phyloP scores from a whole-genome alignment of 2,797 vertebrate species.

The Petrocephalus schoutedeni region DNA sequence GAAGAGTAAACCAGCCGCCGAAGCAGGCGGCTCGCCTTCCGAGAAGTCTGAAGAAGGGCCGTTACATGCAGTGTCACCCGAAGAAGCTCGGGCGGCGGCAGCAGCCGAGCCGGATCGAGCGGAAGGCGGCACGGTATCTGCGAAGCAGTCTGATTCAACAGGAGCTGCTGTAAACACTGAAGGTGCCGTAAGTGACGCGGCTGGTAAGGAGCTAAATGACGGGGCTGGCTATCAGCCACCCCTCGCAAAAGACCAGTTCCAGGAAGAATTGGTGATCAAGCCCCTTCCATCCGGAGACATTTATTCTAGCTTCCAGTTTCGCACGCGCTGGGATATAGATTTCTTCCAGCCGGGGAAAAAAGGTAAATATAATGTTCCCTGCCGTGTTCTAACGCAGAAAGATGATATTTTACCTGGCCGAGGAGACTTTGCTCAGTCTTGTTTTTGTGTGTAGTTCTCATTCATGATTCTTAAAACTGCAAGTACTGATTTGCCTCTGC shows the following conservation, averaged over 20 bases:
- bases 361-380: conserved; percentile 50
- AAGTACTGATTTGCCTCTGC: neutral
- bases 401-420: neutral
- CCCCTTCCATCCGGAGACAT: conserved; percentile 81
- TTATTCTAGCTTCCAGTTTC: conserved; percentile 89
- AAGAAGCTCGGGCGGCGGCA: neutral
- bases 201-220: neutral
- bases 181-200: neutral
- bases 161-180: conserved; percentile 24
- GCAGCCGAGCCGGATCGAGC: neutral
- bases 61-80: neutral
- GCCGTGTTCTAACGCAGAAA: neutral
- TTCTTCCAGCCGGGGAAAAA: conserved; percentile 58
- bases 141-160: conserved; percentile 46
- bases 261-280: conserved; percentile 84
- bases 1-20: neutral
- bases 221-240: neutral
- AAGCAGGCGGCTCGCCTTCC: neutral
- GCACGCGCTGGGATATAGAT: conserved; percentile 81
- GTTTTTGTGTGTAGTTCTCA: neutral
- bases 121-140: conserved; percentile 24
- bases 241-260: conserved; percentile 63
- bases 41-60: neutral
- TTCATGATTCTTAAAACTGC: neutral
- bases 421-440: neutral